Conservation (phyloP, 2,797 vertebrate species). For the Emys orbicularis region DNA sequence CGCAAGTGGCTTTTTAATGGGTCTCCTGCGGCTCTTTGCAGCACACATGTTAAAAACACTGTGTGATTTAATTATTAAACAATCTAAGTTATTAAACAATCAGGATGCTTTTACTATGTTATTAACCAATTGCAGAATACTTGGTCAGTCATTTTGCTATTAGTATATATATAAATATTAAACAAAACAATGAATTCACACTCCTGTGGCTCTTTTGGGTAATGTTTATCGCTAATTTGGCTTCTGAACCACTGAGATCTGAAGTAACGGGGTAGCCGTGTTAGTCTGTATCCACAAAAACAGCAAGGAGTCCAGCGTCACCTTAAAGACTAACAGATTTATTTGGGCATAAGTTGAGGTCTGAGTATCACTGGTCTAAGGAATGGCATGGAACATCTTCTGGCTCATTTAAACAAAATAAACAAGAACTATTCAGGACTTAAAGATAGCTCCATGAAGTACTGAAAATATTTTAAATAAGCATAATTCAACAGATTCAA, state of each 20-base stretch:
- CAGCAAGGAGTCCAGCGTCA: too few relatives aligned
- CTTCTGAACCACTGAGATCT: too few relatives aligned
- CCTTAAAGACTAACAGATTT: too few relatives aligned
- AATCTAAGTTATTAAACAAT: background rate
- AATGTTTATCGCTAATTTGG: too few relatives aligned
- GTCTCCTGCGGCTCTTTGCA: background rate
- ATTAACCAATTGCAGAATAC: background rate
- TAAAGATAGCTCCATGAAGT: background rate
- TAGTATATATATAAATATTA: too few relatives aligned
- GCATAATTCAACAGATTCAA: background rate
- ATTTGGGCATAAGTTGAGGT: too few relatives aligned
- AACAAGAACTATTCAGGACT: slow-evolving; percentile 23
- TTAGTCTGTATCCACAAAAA: too few relatives aligned
- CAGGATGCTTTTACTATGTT: background rate
- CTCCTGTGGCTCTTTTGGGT: too few relatives aligned
- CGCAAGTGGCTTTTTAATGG: background rate
- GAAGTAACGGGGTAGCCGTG: too few relatives aligned
- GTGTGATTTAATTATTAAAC: background rate
- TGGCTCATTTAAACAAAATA: slow-evolving; percentile 42
- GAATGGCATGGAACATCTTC: slow-evolving; percentile 55
- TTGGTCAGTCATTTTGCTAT: background rate
- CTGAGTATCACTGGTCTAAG: background rate
- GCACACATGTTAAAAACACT: background rate
- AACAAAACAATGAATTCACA: too few relatives aligned
- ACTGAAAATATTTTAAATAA: background rate